Conservation (phyloP, 1,140 invertebrate genomes). For the Aphis craccivora region DNA sequence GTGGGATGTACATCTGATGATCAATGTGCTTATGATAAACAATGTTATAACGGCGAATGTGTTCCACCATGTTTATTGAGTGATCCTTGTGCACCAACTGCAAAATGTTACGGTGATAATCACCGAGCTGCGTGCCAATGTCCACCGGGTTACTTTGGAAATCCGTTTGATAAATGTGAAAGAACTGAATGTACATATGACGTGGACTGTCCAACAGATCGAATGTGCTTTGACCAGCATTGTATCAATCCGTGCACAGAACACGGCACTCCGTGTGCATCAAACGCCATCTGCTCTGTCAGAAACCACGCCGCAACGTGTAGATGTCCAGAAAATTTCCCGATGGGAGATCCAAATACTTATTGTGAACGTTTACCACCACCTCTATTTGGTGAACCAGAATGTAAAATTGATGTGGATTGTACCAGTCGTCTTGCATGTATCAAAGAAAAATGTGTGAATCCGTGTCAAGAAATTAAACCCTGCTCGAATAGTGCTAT, state of each 20-base stretch:
- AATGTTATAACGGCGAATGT: conserved; percentile 83
- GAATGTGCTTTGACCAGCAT: conserved; percentile 74
- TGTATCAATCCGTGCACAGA: conserved; percentile 79
- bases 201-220: conserved; percentile 75
- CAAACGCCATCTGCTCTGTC: conserved; percentile 80
- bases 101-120: conserved; percentile 79
- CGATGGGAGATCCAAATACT: conserved; percentile 78
- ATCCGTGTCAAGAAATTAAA: conserved; percentile 78
- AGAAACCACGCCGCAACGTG: conserved; percentile 79
- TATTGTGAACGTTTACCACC: conserved; percentile 72
- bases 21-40: conserved; percentile 78
- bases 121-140: conserved; percentile 81
- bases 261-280: conserved; percentile 67
- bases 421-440: conserved; percentile 83
- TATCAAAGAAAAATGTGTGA: conserved; percentile 78
- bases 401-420: conserved; percentile 80
- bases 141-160: conserved; percentile 74
- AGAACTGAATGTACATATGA: conserved; percentile 81
- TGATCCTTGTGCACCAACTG: conserved; percentile 81
- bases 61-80: conserved; percentile 79
- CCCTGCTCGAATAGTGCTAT: conserved; percentile 75
- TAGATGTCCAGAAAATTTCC: conserved; percentile 77
- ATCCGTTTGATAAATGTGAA: conserved; percentile 80
- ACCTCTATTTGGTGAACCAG: conserved; percentile 68
- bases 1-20: conserved; percentile 82